Evolutionary conservation across 2,797 vertebrate genomes (phyloP).

Genomic region (Amazona finschi): DNA sequence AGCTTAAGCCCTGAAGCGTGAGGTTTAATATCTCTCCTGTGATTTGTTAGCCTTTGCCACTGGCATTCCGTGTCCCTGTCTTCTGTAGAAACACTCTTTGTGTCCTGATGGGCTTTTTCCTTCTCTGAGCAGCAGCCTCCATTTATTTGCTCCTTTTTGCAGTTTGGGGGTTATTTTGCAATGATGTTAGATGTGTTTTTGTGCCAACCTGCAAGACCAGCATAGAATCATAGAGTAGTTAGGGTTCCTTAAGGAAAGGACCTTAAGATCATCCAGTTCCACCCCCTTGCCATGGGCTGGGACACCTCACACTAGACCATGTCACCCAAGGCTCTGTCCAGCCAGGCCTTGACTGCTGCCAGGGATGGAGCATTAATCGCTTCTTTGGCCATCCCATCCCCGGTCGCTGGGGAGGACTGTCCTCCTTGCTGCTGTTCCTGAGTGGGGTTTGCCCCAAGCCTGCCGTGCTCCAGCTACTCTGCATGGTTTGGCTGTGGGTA

Average conservation of each 20-base stretch:
- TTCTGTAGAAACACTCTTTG: not conserved
- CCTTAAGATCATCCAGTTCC: not conserved
- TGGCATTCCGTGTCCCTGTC: accelerated
- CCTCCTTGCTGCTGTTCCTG: accelerated
- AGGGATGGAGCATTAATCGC: not conserved
- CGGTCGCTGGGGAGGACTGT: accelerated
- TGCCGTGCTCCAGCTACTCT: not conserved
- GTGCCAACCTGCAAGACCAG: not conserved
- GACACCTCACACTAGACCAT: not conserved
- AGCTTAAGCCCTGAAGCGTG: slow-evolving; percentile 19
- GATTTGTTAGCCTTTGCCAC: slow-evolving; percentile 25
- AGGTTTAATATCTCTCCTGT: slow-evolving; percentile 39
- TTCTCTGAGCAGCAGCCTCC: not conserved
- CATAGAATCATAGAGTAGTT: not conserved
- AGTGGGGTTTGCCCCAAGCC: not conserved
- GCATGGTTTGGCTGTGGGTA: not conserved
- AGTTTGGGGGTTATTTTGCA: not conserved
- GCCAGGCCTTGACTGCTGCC: not conserved
- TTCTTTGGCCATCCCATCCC: accelerated
- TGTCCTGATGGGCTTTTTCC: not conserved
- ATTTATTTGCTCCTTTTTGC: not conserved
- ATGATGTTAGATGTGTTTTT: not conserved
- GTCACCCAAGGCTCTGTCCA: not conserved
- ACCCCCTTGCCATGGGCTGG: not conserved
- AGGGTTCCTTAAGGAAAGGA: not conserved